These are phyloP conservation scores for Megastigmus dorsalis DNA, from an alignment of 2,888 invertebrate species.

Conservation along the genomic window DNA sequence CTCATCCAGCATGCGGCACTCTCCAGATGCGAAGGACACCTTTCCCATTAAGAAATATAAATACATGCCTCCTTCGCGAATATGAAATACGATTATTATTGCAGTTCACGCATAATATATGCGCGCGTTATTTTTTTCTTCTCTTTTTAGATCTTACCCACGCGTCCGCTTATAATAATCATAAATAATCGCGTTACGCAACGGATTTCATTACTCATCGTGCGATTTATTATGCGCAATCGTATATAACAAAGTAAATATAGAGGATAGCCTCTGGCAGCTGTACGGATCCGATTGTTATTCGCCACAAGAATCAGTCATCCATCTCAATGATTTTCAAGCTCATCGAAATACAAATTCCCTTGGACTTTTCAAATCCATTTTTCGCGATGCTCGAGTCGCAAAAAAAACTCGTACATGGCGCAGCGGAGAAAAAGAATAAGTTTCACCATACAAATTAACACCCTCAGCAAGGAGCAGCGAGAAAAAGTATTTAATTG, in stretches of 20 bases:
- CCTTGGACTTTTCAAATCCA: neutral
- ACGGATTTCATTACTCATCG: neutral
- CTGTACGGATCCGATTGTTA: neutral
- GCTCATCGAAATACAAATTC: too few species aligned
- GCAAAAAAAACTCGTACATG: neutral
- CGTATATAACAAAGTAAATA: too few species aligned
- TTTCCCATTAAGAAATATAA: conserved; percentile 13
- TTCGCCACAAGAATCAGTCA: too few species aligned
- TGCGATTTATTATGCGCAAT: too few species aligned
- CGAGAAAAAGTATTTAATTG: conserved; percentile 28
- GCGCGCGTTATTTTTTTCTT: neutral
- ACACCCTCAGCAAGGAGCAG: conserved; percentile 12
- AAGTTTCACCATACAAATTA: conserved; percentile 12
- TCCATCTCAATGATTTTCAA: too few species aligned
- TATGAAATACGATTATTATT: conserved; percentile 9
- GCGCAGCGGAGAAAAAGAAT: neutral
- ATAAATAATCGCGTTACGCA: neutral
- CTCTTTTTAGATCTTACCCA: neutral
- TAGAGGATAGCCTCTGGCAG: neutral
- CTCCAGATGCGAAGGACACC: neutral
- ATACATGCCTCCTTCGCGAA: conserved; percentile 3
- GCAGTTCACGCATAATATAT: neutral
- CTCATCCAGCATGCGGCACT: conserved; percentile 8
- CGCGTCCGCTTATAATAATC: neutral
- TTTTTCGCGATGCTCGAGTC: neutral